Base-by-base conservation (phyloP, 2,797 vertebrate genomes). In the Argya squamiceps region DNA sequence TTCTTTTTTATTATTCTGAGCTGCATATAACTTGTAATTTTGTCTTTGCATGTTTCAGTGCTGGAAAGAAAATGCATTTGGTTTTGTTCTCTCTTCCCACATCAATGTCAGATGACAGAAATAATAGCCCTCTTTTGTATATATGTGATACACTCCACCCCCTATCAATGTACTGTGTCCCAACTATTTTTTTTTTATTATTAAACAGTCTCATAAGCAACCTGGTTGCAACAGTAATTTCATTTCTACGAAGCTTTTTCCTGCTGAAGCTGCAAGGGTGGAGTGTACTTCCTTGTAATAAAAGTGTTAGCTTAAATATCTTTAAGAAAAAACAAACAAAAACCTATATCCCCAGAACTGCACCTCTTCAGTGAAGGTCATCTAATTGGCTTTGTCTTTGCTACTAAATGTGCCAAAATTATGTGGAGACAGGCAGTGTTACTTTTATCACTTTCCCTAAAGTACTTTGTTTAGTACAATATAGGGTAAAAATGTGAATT, bases 201-300 rank as follows among this genome's bases (percentile, higher is more conserved):
- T 98, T 98, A 97, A 98, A 96, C 36, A 85, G 15, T 82, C 59
- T 96, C 63, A 58, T 68, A 95, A 97, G 92, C 85, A 96, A 67
- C 89, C 59, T 89, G 68, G 85, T 89, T 97, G 91, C 91, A 76
- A 77, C 59, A 83, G 88, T 75, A 96, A 94, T 88, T 97, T 95
- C 79, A 96, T 96, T 96, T 95, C 76, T 69, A 27, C 22, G 34
- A 84, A 83, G 24, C 1, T 6, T 86, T 91, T 94, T 13, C 62
- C 56, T 92, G 80, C 18, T 80, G 63, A 95, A 93, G 49, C 75
- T 96, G 49, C 15, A 20, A 93, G 86, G 85, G 52, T 92, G 89
- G 89, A 79, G 88, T 94, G 82, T 94, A 84, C 59, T 89, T 80
- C n/a, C 46, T 49, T 58, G 23, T 63, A 74, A 76, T 67, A 34